These are phyloP conservation scores for Sarcophilus harrisii DNA, from an alignment of 2,797 vertebrate genomes.

Conservation along the genomic window DNA sequence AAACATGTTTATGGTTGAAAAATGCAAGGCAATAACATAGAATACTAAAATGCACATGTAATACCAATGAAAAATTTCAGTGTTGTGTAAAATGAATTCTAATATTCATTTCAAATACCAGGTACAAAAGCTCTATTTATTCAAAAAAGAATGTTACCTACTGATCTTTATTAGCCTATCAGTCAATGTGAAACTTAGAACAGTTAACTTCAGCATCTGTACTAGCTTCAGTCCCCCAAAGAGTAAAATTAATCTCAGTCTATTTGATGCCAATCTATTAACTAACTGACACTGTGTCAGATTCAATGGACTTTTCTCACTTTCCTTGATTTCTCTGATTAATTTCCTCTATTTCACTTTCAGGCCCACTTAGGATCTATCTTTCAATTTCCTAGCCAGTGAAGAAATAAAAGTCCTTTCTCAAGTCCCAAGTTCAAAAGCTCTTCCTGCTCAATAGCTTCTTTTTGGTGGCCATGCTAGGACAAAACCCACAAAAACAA, in stretches of 20 bases:
- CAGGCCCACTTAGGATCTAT: background rate
- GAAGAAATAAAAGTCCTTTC: background rate
- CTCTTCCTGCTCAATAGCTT: background rate
- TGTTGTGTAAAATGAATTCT: background rate
- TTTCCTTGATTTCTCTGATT: background rate
- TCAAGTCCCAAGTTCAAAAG: background rate
- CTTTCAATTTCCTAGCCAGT: background rate
- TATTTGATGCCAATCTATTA: background rate
- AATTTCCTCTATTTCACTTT: background rate
- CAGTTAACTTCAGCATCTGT: background rate
- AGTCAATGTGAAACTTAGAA: background rate
- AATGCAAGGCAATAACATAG: background rate
- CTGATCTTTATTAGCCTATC: background rate
- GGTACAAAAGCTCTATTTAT: background rate
- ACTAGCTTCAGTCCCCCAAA: background rate
- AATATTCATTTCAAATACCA: background rate
- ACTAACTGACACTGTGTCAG: background rate
- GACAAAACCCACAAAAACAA: background rate
- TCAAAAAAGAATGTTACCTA: background rate
- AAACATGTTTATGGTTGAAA: background rate
- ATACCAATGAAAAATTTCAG: background rate
- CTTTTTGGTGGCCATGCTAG: background rate
- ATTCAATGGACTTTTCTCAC: background rate
- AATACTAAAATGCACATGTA: background rate
- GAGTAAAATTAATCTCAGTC: background rate